phyloP scores from a whole-genome alignment of 2,888 invertebrate species.

The Alentia gelatinosa region DNA sequence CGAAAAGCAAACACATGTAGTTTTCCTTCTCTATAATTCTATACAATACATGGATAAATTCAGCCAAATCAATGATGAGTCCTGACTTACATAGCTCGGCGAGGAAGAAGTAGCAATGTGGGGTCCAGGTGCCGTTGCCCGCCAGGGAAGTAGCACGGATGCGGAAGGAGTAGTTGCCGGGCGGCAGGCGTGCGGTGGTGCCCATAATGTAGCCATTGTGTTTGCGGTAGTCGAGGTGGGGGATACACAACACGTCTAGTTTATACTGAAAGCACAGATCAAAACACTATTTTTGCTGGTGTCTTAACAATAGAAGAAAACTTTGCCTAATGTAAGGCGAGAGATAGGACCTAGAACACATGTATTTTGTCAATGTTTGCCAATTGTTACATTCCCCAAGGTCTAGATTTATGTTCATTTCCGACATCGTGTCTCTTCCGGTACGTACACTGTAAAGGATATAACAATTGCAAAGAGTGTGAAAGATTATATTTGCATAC shows the following conservation, averaged over 20 bases:
- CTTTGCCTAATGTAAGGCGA: not conserved
- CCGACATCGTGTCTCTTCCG: too few relatives aligned
- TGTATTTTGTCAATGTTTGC: too few relatives aligned
- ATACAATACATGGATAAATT: too few relatives aligned
- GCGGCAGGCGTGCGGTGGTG: conserved; percentile 76
- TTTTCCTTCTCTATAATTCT: too few relatives aligned
- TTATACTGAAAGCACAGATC: conserved; percentile 62
- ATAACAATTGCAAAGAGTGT: too few relatives aligned
- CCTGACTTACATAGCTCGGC: conserved; percentile 65
- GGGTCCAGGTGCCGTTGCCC: conserved; percentile 82
- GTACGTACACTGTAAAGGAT: too few relatives aligned
- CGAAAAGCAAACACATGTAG: too few relatives aligned
- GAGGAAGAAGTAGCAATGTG: conserved; percentile 69
- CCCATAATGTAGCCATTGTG: conserved; percentile 68
- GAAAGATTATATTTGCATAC: too few relatives aligned
- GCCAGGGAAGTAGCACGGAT: conserved; percentile 90
- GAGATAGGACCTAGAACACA: too few relatives aligned
- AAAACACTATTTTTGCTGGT: not conserved
- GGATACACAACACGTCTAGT: conserved; percentile 82
- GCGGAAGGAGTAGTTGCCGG: conserved; percentile 91
- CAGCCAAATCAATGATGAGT: too few relatives aligned
- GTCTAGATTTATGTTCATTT: too few relatives aligned
- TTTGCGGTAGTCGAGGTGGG: conserved; percentile 68
- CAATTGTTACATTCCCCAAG: too few relatives aligned
- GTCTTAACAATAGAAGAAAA: not conserved